Evolutionary conservation across 2,797 vertebrate genomes (phyloP), one percentile per base, ranked within the genome.

Genomic region (Tokudaia tokunoshimensis): DNA sequence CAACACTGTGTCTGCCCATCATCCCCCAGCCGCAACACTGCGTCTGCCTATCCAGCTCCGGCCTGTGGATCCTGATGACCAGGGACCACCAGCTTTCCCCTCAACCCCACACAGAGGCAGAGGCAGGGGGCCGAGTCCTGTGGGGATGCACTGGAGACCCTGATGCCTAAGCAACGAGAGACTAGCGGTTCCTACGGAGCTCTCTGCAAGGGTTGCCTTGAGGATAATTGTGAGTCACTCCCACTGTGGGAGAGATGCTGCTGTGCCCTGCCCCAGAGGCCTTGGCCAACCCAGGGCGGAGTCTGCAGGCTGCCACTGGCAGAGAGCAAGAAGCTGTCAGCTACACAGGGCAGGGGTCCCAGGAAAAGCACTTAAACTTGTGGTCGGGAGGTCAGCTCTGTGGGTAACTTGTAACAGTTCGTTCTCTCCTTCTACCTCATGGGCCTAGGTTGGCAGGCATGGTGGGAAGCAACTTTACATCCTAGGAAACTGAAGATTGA

Each of bases 151-250:
- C 7, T 20, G 74, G 41, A 92, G 24, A 85, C 63, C 61, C 6
- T 85, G 41, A 22, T 6, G 31, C 22, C 72, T 7, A 44, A 70
- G 76, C 50, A 44, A 37, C 37, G 61, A 19, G 20, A 55, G 70
- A 74, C 22, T 52, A 31, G 52, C 0, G 52, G 57, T 67, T 67
- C 63, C 57, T 0, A 41, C 13, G 55, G 47, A 74, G 85, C 57
- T 91, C 92, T 89, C 88, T 4, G 24, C 83, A 91, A 94, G 52
- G 11, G 75, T 19, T 14, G 3, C 67, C 88, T 57, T 41, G 52
- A 75, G 91, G 84, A 67, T 78, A 87, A n/a, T 92, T 44, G 26
- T 78, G 96, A 96, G 72, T 97, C 95, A 91, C 44, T 19, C 75
- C 44, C 67, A 47, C 57, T 90, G n/a, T 41, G 82, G 88, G 61